Base-by-base conservation (phyloP, 1,140 invertebrate genomes). In the Battus philenor region DNA sequence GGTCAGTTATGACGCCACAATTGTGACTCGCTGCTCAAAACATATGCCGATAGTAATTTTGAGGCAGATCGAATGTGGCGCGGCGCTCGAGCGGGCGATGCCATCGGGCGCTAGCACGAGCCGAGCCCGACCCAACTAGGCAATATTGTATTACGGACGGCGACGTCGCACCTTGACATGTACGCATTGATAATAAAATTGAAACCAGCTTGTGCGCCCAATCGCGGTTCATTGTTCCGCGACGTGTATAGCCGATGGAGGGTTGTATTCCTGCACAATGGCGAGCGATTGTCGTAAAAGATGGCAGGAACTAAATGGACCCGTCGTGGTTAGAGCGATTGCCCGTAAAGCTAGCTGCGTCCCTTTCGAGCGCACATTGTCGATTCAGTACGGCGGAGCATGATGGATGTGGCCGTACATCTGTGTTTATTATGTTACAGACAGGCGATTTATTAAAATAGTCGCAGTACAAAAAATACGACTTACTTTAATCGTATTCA, bases 271-370 rank as follows among this genome's bases (percentile, higher is more conserved):
- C 49, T 44, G 50, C 59, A 71, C 73, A 74, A 72, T 72, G 58
- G 56, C 47, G 38, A 53, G 32, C 58, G 67, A 61, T 60, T 61
- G 64, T 71, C 68, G 60, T 72, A 75, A 75, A 72, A 70, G 76
- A 74, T 70, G 73, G 64, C 64, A 74, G 62, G 44, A 66, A 76
- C 70, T 68, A 72, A 78, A 76, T 69, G 62, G 66, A 54, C 54
- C 66, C 53, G 65, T 64, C 64, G 29, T 47, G 30, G 52, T 70
- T 63, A 70, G 63, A 69, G 58, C 60, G 67, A 69, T 77, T 67
- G 62, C 41, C 59, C 57, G 61, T 70, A 71, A 68, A 72, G 58
- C 58, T 47, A 49, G 52, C 58, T 65, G 47, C 50, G 63, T 69
- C 61, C 52, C 51, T 61, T 65, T 64, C 56, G 46, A 44, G 48